Evolutionary conservation across 30 jellyfish, hydroid and myxozoan species (phyloP).

Genomic region (Cassiopea xamachana): DNA sequence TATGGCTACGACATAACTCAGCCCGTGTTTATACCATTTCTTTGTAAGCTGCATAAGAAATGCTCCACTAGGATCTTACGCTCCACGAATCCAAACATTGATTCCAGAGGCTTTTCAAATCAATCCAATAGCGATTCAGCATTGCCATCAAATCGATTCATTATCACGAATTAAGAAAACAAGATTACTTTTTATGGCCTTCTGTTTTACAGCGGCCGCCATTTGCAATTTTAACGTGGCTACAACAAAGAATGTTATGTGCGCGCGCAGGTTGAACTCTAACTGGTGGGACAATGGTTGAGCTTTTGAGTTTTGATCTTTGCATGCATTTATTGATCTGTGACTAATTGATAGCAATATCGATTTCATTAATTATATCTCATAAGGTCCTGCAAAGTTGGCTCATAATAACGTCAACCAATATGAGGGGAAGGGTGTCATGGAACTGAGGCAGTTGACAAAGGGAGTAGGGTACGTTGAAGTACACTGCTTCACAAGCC

Average conservation of each 20-base stretch:
- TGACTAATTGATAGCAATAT: no score
- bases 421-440: no score
- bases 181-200: neutral
- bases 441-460: no score
- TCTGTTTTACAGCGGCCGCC: conserved; percentile 69
- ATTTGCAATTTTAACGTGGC: conserved; percentile 75
- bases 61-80: conserved; percentile 39
- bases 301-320: conserved; percentile 66
- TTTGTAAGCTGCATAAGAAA: conserved; percentile 69
- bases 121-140: neutral
- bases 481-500: no score
- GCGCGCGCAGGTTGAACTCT: conserved; percentile 67
- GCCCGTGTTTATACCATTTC: conserved; percentile 25
- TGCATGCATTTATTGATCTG: no score
- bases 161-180: neutral
- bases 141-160: neutral
- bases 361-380: no score
- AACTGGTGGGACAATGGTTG: conserved; percentile 32
- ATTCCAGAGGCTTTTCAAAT: conserved; percentile 4
- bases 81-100: conserved; percentile 47
- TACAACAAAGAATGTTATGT: conserved; percentile 8
- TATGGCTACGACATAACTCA: neutral
- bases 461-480: no score
- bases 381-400: no score
- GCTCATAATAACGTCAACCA: no score